Evolutionary conservation across 1,140 invertebrate genomes (phyloP), one percentile per base, ranked within the genome.

Genomic region (Ceratina japonica): DNA sequence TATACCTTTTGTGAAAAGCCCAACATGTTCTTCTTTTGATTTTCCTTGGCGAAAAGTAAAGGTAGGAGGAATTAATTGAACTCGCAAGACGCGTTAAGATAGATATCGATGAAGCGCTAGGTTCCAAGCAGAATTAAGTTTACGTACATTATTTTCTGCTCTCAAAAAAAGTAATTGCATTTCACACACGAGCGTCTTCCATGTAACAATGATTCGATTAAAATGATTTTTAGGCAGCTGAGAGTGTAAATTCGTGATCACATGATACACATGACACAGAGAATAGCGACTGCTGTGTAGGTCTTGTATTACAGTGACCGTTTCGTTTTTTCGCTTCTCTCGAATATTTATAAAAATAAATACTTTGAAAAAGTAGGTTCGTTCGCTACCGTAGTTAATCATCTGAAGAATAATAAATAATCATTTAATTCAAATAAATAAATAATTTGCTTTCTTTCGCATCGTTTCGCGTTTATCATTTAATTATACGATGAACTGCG

Each of bases 331-430:
- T 78, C 68, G 72, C 75, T 76, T 79, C 64, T 81, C 79, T 86
- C 78, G 85, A 85, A 90, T 92, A 91, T 91, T 91, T 92, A 92
- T 92, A 92, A 92, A 92, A 92, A 92, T 92, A 92, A 92, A 92
- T 92, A 92, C 89, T 91, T 91, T 91, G 86, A 90, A 70, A 89
- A 87, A 84, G 87, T 87, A 80, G 80, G 82, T 86, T 86, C 80
- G 79, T 88, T 89, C 86, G 81, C 89, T 91, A 90, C 86, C 82
- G 69, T 89, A 88, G 90, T 87, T 89, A 88, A 89, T 78, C 86
- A 85, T 89, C 80, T 86, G 84, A 87, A 84, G 83, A 75, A 83
- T 89, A 89, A 87, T 90, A 86, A 91, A 92, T 90, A 92, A 91
- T 91, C 90, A 90, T 92, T 83, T 90, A 92, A 91, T 88, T 91